Evolutionary conservation across 1,140 invertebrate species (phyloP), one percentile per base, ranked within the genome.

Genomic region (Panagrolaimus sp.): DNA sequence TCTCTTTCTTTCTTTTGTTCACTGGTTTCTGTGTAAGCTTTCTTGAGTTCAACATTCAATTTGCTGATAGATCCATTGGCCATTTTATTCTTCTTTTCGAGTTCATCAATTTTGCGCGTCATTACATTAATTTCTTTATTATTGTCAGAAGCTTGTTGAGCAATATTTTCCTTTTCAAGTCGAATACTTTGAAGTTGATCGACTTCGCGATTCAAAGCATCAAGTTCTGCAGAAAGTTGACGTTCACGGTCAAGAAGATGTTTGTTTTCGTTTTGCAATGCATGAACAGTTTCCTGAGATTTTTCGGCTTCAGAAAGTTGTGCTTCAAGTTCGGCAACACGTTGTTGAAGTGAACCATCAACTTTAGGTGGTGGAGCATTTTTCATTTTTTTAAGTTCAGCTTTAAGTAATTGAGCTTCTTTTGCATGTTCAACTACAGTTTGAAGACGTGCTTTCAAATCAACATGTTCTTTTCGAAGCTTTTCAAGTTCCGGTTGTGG

Each of bases 401-500:
- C 32, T 38, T 38, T 38, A 38, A 38, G 32, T 4, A 38, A 4
- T 38, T 38, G 2, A 38, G 7, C 32, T 38, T 38, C 2, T 78
- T 89, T 86, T 69, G 88, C 88, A 6, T 88, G 87, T 84, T 96
- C 96, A 80, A 96, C 96, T 0, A 94, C 86, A 6, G 92, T 84
- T 67, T 89, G 89, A 69, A 38, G 32, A 38, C 32, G 32, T 4
- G 7, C 32, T 38, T 38, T 38, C 32, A 38, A 38, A 38, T 7
- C 89, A 87, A 80, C 96, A 92, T 0, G 89, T 89, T 5, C 95
- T 79, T 0, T 90, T 85, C 0, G 90, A 89, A 14, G 90, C 93
- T 85, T 97, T 97, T 1, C 94, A 91, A 45, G 86, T 85, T 0
- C 92, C 92, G 58, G 90, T 92, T 3, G 91, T 91, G 15, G 89